Evolutionary conservation across 2,888 invertebrate species (phyloP).

Genomic region (Allophyes oxyacanthae): DNA sequence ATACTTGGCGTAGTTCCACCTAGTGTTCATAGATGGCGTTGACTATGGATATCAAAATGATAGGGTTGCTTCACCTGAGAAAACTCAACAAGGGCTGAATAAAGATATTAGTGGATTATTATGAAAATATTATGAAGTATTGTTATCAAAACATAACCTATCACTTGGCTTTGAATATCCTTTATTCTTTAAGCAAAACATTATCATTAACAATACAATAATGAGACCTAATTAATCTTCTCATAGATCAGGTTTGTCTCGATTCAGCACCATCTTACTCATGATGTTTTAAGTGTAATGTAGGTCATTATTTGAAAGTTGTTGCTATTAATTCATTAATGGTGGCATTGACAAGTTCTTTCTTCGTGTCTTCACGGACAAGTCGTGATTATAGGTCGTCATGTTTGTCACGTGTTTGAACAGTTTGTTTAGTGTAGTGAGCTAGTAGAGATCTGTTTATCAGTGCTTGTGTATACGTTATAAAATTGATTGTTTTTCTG

Average conservation of each 20-base stretch:
- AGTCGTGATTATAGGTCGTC: conserved; percentile 16
- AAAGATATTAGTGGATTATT: too few relatives aligned
- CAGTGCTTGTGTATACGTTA: conserved; percentile 9
- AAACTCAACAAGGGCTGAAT: too few relatives aligned
- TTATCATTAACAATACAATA: not conserved
- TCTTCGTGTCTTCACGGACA: conserved; percentile 43
- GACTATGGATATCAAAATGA: too few relatives aligned
- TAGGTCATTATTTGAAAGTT: conserved; percentile 35
- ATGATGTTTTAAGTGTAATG: not conserved
- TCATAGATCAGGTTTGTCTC: not conserved
- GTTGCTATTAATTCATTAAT: conserved; percentile 19
- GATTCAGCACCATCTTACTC: conserved; percentile 2
- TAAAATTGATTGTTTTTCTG: conserved; percentile 3
- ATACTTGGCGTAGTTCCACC: not conserved
- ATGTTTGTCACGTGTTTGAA: conserved; percentile 18
- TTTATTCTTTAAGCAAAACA: too few relatives aligned
- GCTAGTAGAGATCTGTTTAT: conserved; percentile 19
- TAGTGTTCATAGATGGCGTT: conserved; percentile 20
- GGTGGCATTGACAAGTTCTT: conserved; percentile 41
- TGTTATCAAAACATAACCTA: too few relatives aligned
- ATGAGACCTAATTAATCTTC: not conserved
- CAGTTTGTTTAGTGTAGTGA: conserved; percentile 22
- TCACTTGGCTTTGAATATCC: not conserved
- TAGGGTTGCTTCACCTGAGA: not conserved
- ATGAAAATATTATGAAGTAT: too few relatives aligned